phyloP scores from a whole-genome alignment of 2,888 invertebrate species.

The Drosophila subquinaria region DNA sequence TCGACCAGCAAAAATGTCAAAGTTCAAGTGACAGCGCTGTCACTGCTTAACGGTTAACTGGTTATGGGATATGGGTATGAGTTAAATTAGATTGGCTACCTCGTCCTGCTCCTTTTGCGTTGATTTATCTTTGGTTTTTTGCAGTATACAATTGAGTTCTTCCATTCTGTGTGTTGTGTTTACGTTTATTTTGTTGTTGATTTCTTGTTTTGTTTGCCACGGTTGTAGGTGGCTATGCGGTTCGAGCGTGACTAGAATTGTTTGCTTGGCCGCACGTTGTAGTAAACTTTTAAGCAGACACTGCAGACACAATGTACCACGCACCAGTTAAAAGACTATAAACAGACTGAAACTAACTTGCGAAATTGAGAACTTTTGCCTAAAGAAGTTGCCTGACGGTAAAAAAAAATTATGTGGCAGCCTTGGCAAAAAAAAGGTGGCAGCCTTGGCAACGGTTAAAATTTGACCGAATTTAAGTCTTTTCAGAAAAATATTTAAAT shows the following conservation, averaged over 20 bases:
- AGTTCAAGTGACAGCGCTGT: conserved; percentile 60
- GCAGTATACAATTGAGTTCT: conserved; percentile 85
- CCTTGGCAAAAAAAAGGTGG: too few species aligned
- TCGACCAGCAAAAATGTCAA: conserved; percentile 67
- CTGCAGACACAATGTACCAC: conserved; percentile 22
- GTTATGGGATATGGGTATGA: conserved; percentile 26
- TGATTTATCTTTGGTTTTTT: conserved; percentile 86
- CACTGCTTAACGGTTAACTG: conserved; percentile 52
- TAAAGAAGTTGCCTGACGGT: too few species aligned
- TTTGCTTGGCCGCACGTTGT: conserved; percentile 42
- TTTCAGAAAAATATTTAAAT: too few species aligned
- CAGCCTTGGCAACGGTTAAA: too few species aligned
- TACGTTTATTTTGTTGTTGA: conserved; percentile 28
- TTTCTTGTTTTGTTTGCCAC: conserved; percentile 24
- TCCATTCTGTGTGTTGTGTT: conserved; percentile 77
- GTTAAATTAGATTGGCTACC: conserved; percentile 85
- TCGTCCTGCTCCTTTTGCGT: conserved; percentile 89
- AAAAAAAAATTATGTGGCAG: too few species aligned
- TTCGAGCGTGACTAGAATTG: conserved; percentile 65
- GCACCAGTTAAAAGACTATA: conserved; percentile 57
- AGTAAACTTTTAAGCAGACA: conserved; percentile 21
- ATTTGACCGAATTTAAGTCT: too few species aligned
- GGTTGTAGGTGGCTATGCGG: conserved; percentile 6
- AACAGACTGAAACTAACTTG: conserved; percentile 51
- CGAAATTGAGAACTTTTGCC: too few species aligned